These are phyloP conservation scores for Bradypodion ventrale DNA, from an alignment of 2,797 vertebrate species.

Conservation along the genomic window DNA sequence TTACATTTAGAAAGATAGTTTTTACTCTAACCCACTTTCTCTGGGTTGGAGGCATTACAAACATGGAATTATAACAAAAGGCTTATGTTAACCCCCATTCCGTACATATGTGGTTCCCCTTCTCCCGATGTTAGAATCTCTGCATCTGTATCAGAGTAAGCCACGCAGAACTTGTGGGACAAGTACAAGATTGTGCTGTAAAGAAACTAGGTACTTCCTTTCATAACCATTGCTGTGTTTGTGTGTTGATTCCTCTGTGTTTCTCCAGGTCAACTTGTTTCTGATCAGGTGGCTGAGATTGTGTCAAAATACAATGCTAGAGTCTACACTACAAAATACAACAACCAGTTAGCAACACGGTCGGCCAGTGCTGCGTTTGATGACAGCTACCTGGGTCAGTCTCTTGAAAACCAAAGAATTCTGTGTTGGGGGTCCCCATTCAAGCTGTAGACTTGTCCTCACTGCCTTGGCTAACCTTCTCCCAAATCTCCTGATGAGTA, in stretches of 20 bases:
- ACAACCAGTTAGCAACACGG: constrained; percentile 84
- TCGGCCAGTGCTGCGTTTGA: constrained; percentile 88
- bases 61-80: background rate
- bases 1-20: too few relatives aligned
- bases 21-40: too few relatives aligned
- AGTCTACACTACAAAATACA: constrained; percentile 77
- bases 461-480: background rate
- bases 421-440: background rate
- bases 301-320: constrained; percentile 73
- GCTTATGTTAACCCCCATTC: background rate
- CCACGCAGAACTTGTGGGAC: background rate
- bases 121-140: background rate
- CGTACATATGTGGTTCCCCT: too few relatives aligned
- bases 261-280: constrained; percentile 89
- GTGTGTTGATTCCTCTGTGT: constrained; percentile 15
- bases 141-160: background rate
- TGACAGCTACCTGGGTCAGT: constrained; percentile 94
- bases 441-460: background rate
- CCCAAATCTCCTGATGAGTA: background rate
- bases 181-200: background rate
- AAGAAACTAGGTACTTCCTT: background rate
- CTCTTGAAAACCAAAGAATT: constrained; percentile 10
- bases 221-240: background rate
- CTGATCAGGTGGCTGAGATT: constrained; percentile 89
- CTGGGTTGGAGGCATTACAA: background rate